Evolutionary conservation across 2,113 vertebrate species (phyloP).

Genomic region (Aspidoscelis tigris): DNA sequence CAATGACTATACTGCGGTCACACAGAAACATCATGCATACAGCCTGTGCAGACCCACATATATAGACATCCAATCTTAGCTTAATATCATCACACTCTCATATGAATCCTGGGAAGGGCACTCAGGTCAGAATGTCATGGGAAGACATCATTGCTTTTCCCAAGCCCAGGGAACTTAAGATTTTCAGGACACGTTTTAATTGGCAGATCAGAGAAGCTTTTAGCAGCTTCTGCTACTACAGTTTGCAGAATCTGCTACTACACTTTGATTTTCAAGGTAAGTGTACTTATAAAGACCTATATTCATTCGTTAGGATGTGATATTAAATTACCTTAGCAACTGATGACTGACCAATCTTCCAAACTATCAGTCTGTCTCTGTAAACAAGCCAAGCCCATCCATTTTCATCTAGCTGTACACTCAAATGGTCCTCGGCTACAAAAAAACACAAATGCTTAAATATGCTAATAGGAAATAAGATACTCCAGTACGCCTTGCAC

Average conservation of each 20-base stretch:
- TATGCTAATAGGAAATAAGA: constrained; percentile 11
- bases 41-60: no score
- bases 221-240: background rate
- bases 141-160: background rate
- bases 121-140: background rate
- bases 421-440: constrained; percentile 85
- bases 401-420: constrained; percentile 85
- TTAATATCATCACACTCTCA: no score
- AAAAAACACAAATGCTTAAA: constrained; percentile 14
- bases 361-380: constrained; percentile 89
- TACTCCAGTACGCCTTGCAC: background rate
- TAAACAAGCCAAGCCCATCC: constrained; percentile 96
- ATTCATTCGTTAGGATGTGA: background rate
- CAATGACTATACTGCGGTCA: no score
- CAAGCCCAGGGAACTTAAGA: background rate
- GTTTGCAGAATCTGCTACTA: background rate
- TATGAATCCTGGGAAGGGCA: background rate
- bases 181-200: background rate
- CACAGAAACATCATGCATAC: no score
- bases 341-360: constrained; percentile 91
- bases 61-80: no score
- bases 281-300: background rate
- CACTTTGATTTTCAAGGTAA: background rate
- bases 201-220: background rate
- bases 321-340: constrained; percentile 87